A percentile compares a stretch with the other conserved stretches of the same genome.
Evolutionary conservation across 2,888 invertebrate species (phyloP).

Genomic region (Scaptomyza polygonia): DNA sequence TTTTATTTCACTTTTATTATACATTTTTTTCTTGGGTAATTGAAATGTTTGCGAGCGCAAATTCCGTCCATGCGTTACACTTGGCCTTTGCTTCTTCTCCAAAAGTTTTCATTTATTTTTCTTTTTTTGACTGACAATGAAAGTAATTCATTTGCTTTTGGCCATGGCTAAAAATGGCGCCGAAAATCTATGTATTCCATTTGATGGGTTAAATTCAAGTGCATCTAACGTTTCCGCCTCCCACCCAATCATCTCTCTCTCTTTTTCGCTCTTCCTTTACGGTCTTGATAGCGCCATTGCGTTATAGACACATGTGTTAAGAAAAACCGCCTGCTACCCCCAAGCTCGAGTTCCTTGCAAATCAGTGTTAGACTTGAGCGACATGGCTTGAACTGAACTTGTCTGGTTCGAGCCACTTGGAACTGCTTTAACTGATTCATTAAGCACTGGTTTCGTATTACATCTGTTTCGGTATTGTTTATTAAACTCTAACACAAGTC

Average conservation of each 20-base stretch:
- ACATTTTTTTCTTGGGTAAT: slow-evolving; percentile 23
- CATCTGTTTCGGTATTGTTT: slow-evolving; percentile 37
- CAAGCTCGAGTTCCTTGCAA: slow-evolving; percentile 37
- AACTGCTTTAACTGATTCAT: slow-evolving; percentile 27
- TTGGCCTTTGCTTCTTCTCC: slow-evolving; percentile 38
- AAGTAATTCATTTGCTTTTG: slow-evolving; percentile 24
- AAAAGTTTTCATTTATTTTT: slow-evolving; percentile 2
- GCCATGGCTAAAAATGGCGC: slow-evolving; percentile 26
- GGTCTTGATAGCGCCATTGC: slow-evolving; percentile 44
- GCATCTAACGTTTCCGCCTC: slow-evolving; percentile 3
- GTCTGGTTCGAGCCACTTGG: slow-evolving; percentile 43
- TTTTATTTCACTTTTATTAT: not conserved
- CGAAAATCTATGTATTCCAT: slow-evolving; percentile 32
- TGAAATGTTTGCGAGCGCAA: slow-evolving; percentile 15
- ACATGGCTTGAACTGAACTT: slow-evolving; percentile 2
- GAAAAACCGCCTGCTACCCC: not conserved
- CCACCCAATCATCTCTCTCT: not conserved
- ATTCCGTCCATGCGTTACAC: slow-evolving; percentile 5
- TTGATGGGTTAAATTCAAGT: slow-evolving; percentile 33
- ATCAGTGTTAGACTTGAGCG: slow-evolving; percentile 19
- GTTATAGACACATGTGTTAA: not conserved
- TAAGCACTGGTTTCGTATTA: slow-evolving; percentile 36
- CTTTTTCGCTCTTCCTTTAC: not conserved
- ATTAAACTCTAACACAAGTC: slow-evolving; percentile 25
- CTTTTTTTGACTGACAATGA: slow-evolving; percentile 23